A percentile compares a stretch with the other conserved stretches of the same genome.
Conservation (phyloP, 2,797 vertebrate genomes). For the Clangula hyemalis region DNA sequence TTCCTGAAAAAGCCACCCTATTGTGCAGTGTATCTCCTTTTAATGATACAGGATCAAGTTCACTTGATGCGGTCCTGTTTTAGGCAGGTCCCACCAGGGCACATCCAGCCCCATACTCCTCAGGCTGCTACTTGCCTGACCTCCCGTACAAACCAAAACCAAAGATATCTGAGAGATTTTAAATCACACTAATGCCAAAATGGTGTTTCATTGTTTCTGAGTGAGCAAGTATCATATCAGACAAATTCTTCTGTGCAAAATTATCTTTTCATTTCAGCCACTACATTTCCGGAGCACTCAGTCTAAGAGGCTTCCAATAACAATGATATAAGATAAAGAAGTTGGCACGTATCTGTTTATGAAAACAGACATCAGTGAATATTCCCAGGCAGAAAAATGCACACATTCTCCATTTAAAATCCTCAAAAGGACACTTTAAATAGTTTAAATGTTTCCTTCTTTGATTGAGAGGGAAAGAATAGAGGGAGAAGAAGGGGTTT, state of each 20-base stretch:
- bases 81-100: neutral
- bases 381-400: constrained; percentile 39
- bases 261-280: constrained; percentile 37
- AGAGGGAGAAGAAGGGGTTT: constrained; percentile 16
- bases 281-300: neutral
- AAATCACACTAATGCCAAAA: neutral
- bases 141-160: neutral
- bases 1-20: neutral
- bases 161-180: neutral
- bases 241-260: constrained; percentile 23
- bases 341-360: constrained; percentile 46
- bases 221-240: neutral
- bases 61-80: neutral
- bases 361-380: constrained; percentile 31
- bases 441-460: constrained; percentile 36
- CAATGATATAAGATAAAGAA: constrained; percentile 35
- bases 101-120: fast-evolving
- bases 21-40: neutral
- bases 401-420: constrained; percentile 18
- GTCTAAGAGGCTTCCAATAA: constrained; percentile 46
- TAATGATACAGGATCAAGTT: neutral
- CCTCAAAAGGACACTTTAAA: constrained; percentile 47
- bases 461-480: neutral
- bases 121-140: neutral
- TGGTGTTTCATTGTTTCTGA: constrained; percentile 16